These are phyloP conservation scores for Dermochelys coriacea DNA, from an alignment of 2,797 vertebrate genomes.

Conservation along the genomic window DNA sequence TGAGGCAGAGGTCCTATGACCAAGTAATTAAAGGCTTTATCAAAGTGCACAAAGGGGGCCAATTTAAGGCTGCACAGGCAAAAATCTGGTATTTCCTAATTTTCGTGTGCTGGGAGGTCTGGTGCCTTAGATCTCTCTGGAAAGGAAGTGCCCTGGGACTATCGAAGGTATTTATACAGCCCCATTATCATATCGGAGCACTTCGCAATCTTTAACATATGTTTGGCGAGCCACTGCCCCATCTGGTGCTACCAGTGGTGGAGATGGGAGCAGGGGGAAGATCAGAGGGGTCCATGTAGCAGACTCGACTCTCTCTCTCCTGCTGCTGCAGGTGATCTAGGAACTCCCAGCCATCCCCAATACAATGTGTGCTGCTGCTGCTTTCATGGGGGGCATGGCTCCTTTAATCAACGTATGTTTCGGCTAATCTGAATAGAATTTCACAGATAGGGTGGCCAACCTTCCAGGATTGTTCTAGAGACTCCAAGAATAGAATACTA, in stretches of 20 bases:
- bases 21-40: background rate
- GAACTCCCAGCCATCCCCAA: background rate
- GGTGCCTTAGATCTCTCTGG: background rate
- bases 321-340: too few relatives aligned
- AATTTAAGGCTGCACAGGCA: background rate
- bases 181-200: background rate
- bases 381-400: background rate
- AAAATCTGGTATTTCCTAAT: background rate
- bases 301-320: too few relatives aligned
- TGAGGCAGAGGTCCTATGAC: background rate
- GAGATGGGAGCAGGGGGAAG: background rate
- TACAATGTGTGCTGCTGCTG: background rate
- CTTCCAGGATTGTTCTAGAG: too few relatives aligned
- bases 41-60: background rate
- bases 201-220: background rate
- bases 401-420: background rate
- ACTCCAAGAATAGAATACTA: too few relatives aligned
- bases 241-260: too few relatives aligned
- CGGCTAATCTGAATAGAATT: background rate
- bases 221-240: too few relatives aligned
- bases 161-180: background rate
- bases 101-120: background rate
- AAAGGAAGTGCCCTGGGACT: background rate
- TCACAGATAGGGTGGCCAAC: background rate
- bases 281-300: background rate